Percentiles rank a stretch among this genome's conserved stretches.
These are phyloP conservation scores for Aquatica leii DNA, from an alignment of 2,888 invertebrate genomes.

Conservation along the genomic window DNA sequence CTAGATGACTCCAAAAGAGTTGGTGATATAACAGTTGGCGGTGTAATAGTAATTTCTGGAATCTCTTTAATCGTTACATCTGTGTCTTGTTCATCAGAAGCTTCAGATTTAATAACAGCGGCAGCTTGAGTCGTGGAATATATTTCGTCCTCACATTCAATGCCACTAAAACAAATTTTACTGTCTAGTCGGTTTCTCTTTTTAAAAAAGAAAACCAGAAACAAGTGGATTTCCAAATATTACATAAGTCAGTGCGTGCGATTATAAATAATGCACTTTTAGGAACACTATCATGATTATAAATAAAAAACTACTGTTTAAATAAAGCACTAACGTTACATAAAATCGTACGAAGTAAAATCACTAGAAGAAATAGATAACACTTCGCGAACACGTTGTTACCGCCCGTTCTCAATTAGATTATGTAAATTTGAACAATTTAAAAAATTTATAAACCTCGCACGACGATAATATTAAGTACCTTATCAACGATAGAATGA, in stretches of 20 bases:
- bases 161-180: constrained; percentile 67
- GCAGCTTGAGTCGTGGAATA: constrained; percentile 70
- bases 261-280: no score
- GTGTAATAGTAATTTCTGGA: constrained; percentile 16
- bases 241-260: constrained; percentile 20
- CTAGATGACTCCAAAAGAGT: constrained; percentile 26
- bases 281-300: no score
- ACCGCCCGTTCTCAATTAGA: no score
- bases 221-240: constrained; percentile 12
- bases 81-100: constrained; percentile 51
- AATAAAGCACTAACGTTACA: no score
- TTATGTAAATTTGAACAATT: no score
- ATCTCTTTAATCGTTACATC: constrained; percentile 15
- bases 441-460: no score
- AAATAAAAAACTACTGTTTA: no score
- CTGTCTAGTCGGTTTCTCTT: not conserved
- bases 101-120: constrained; percentile 47
- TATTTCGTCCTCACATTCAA: constrained; percentile 81
- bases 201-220: constrained; percentile 1
- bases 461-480: no score
- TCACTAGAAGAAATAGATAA: no score
- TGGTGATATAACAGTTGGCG: constrained; percentile 17
- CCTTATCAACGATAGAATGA: constrained; percentile 1
- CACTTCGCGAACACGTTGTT: no score
- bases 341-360: no score